Percentiles rank a stretch among this genome's conserved stretches.
phyloP scores from a whole-genome alignment of 2,888 invertebrate species.

The Tinea pellionella region DNA sequence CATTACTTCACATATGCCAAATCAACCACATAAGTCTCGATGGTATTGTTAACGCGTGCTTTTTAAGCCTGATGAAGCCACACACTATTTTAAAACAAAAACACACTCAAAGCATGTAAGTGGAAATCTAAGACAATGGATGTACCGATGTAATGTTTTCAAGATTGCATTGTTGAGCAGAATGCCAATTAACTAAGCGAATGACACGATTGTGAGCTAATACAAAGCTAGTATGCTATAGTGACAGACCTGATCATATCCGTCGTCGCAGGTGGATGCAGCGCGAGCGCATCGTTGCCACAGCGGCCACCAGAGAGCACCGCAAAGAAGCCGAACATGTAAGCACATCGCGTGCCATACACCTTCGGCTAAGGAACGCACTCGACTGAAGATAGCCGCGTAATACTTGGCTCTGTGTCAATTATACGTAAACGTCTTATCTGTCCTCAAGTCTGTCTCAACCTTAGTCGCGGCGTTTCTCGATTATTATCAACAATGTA shows the following conservation, averaged over 20 bases:
- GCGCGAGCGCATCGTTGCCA: slow-evolving; percentile 57
- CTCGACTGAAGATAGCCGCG: slow-evolving; percentile 61
- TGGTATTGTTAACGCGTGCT: background rate
- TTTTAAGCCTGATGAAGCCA: background rate
- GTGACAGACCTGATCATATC: slow-evolving; percentile 49
- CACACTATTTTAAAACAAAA: background rate
- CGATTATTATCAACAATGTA: slow-evolving; percentile 8
- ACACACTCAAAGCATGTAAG: slow-evolving; percentile 9
- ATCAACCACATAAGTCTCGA: slow-evolving; percentile 10
- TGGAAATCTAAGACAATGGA: slow-evolving; percentile 7
- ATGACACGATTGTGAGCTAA: slow-evolving; percentile 4
- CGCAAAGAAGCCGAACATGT: slow-evolving; percentile 63
- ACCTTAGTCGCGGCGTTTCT: slow-evolving; percentile 5
- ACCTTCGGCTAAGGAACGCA: slow-evolving; percentile 62
- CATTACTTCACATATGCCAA: slow-evolving; percentile 54
- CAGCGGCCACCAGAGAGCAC: slow-evolving; percentile 65
- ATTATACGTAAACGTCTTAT: slow-evolving; percentile 39
- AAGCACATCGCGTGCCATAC: slow-evolving; percentile 67
- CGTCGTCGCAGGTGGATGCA: slow-evolving; percentile 49
- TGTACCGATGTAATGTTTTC: background rate
- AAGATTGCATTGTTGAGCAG: background rate
- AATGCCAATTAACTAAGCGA: slow-evolving; percentile 5
- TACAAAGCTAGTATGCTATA: background rate
- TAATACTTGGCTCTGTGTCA: slow-evolving; percentile 61
- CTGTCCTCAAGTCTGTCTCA: slow-evolving; percentile 36